Evolutionary conservation across 1,140 invertebrate species (phyloP).

Genomic region (Aporrectodea caliginosa): DNA sequence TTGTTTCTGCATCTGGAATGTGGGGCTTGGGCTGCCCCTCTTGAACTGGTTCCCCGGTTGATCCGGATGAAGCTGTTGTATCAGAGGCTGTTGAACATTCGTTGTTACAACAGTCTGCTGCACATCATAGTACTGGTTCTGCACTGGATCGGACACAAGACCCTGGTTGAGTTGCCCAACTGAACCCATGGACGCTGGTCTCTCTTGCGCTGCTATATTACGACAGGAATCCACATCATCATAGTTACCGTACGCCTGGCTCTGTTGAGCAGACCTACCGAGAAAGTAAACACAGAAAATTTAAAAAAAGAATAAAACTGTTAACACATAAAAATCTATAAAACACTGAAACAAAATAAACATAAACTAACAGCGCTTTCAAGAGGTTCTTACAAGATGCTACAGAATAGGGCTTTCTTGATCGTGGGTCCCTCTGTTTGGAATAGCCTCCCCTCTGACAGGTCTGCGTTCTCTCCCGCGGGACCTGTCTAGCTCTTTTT

Average conservation of each 20-base stretch:
- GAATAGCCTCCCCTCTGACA: too few relatives aligned
- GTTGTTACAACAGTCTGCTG: not conserved
- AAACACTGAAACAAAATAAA: not conserved
- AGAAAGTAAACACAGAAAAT: not conserved
- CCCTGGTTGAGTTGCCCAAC: too few relatives aligned
- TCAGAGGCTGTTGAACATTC: not conserved
- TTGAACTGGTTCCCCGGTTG: not conserved
- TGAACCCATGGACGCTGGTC: too few relatives aligned
- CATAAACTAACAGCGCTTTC: too few relatives aligned
- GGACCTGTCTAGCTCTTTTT: too few relatives aligned
- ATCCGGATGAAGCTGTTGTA: not conserved
- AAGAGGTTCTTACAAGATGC: too few relatives aligned
- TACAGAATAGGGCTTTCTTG: too few relatives aligned
- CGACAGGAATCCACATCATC: not conserved
- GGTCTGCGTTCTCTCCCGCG: too few relatives aligned
- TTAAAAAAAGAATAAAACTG: not conserved
- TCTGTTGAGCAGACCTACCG: not conserved
- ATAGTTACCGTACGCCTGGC: not conserved
- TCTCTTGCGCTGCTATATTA: not conserved
- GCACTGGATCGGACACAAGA: too few relatives aligned
- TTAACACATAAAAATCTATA: not conserved
- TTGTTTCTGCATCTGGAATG: not conserved
- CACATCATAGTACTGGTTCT: too few relatives aligned
- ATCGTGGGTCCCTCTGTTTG: too few relatives aligned
- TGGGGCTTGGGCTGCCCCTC: not conserved